These are phyloP conservation scores for Ophiodon elongatus DNA, from an alignment of 2,113 vertebrate species.

Conservation along the genomic window DNA sequence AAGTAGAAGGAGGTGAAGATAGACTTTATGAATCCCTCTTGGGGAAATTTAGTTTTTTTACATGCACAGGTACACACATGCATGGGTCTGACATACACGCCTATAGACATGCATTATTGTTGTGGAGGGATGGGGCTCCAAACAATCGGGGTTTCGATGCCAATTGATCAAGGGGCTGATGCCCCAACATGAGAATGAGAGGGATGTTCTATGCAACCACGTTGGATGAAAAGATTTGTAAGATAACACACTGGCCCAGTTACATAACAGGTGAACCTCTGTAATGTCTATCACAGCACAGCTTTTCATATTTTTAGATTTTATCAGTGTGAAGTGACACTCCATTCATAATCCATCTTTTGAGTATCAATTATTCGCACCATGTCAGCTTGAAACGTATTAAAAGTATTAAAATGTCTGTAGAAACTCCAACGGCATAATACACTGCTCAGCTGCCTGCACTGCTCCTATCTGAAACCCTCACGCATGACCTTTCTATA, in stretches of 20 bases:
- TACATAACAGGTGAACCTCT: not conserved
- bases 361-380: not conserved
- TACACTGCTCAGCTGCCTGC: not conserved
- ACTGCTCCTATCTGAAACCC: constrained; percentile 3
- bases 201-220: not conserved
- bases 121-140: no score
- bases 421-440: not conserved
- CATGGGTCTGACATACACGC: not conserved
- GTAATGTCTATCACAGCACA: not conserved
- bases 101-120: no score
- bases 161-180: no score
- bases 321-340: not conserved
- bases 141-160: no score
- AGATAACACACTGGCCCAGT: not conserved
- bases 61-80: not conserved
- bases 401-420: not conserved
- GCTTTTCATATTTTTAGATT: not conserved
- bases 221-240: not conserved
- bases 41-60: not conserved
- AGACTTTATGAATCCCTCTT: not conserved
- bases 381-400: not conserved
- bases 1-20: not conserved
- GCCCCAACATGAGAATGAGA: not conserved
- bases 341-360: not conserved
- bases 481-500: not conserved